Base-by-base conservation (phyloP, 1,140 invertebrate species). In the Pseudomyrmex sp. region DNA sequence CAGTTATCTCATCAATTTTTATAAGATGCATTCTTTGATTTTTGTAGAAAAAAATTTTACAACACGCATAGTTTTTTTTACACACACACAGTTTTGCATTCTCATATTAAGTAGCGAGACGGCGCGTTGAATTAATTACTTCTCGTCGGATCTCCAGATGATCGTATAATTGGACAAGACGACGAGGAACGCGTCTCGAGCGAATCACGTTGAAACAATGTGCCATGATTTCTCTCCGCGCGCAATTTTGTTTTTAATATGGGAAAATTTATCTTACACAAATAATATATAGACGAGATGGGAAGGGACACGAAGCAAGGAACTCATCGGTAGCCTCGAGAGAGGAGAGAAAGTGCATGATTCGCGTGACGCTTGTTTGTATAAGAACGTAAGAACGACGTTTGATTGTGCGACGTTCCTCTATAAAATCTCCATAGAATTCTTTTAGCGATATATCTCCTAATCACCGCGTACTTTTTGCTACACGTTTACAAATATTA, bases 301-400 rank as follows among this genome's bases (percentile, higher is more conserved):
- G 8, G 12, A 8, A 48, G 44, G 72, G 50, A 85, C 48, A 54
- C 54, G 59, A 69, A 62, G 69, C 50, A 26, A 73, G 58, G 69
- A 79, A 65, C 69, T 85, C 63, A 70, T 70, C 69, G 65, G 77
- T 68, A 70, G 66, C 58, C 68, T 62, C 68, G 48, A 83, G 35
- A 76, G 79, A 76, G 4, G 84, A 83, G 86, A 83, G 85, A 87
- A 85, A 83, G 82, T 76, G 73, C 73, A 76, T 86, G 62, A 77
- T 58, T 85, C 70, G 65, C 12, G 54, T 56, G 54, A 72, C 35
- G 69, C 44, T 63, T 76, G 46, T 76, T 66, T 65, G 35, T 65
- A 77, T 54, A 77, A 63, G 63, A 76, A 76, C 46, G 5, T 54
- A 65, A 18, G 48, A 62, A 75, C 23, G 46, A 44, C 18, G 15